Conservation (phyloP, 2,113 vertebrate genomes). For the Lates calcarifer region DNA sequence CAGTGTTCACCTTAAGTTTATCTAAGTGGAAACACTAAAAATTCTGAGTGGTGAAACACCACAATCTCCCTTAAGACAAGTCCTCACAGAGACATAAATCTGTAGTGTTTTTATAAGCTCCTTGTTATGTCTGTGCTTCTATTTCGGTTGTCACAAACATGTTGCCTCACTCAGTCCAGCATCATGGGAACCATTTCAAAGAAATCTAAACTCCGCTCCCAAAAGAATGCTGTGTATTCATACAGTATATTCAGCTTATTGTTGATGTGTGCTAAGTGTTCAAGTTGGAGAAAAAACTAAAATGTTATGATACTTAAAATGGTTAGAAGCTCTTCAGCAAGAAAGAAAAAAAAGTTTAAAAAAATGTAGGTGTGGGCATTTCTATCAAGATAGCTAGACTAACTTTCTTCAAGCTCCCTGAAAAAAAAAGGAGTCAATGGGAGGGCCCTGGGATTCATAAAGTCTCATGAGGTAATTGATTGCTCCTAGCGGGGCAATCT, state of each 20-base stretch:
- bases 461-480: conserved; percentile 76
- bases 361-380: conserved; percentile 59
- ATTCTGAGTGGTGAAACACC: conserved; percentile 54
- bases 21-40: conserved; percentile 57
- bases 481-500: conserved; percentile 78
- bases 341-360: background rate
- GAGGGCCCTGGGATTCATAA: conserved; percentile 72
- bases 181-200: conserved; percentile 78
- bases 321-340: conserved; percentile 2
- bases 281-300: conserved; percentile 11
- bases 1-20: conserved; percentile 55
- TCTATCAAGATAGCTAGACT: conserved; percentile 50
- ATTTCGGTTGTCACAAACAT: conserved; percentile 80
- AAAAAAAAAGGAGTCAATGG: conserved; percentile 47
- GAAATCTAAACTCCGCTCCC: conserved; percentile 48
- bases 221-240: conserved; percentile 57
- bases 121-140: conserved; percentile 76
- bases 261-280: conserved; percentile 24
- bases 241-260: conserved; percentile 26
- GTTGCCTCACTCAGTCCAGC: conserved; percentile 53
- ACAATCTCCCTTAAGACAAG: conserved; percentile 59
- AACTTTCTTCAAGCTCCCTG: conserved; percentile 56
- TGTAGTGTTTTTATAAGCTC: conserved; percentile 74
- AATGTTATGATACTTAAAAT: conserved; percentile 25
- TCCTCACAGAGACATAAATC: conserved; percentile 76